A percentile compares a stretch with the other conserved stretches of the same genome.
Conservation (phyloP, 1,140 invertebrate genomes). For the Brachionus rubens region DNA sequence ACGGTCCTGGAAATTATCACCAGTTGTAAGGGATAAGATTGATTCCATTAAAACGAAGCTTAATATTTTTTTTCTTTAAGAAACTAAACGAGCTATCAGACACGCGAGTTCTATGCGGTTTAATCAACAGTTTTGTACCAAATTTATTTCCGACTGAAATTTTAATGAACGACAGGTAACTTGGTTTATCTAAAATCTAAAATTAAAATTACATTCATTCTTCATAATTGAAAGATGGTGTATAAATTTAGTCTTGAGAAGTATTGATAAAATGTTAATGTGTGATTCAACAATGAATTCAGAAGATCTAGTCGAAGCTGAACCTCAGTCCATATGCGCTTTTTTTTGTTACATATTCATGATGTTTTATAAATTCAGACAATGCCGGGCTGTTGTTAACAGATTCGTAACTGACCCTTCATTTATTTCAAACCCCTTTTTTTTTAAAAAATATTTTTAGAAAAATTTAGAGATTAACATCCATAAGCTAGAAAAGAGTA, state of each 20-base stretch:
- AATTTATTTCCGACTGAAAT: conserved; percentile 58
- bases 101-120: conserved; percentile 56
- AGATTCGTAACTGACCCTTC: conserved; percentile 52
- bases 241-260: conserved; percentile 54
- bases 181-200: not conserved
- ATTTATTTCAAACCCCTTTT: no score
- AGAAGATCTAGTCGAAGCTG: conserved; percentile 57
- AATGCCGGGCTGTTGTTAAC: conserved; percentile 52
- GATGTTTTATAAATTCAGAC: conserved; percentile 57
- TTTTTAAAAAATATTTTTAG: conserved; percentile 4
- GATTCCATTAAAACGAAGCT: not conserved
- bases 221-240: conserved; percentile 52
- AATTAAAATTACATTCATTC: not conserved
- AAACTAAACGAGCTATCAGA: conserved; percentile 54
- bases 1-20: no score
- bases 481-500: conserved; percentile 50
- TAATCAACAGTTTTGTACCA: conserved; percentile 58
- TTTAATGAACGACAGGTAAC: conserved; percentile 57
- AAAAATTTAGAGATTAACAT: conserved; percentile 49
- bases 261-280: conserved; percentile 57
- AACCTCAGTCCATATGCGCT: conserved; percentile 51
- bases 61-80: not conserved
- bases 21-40: no score
- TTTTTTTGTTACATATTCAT: conserved; percentile 58
- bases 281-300: conserved; percentile 56